Conservation (phyloP, 2,113 vertebrate genomes). For the Semicossyphus pulcher region DNA sequence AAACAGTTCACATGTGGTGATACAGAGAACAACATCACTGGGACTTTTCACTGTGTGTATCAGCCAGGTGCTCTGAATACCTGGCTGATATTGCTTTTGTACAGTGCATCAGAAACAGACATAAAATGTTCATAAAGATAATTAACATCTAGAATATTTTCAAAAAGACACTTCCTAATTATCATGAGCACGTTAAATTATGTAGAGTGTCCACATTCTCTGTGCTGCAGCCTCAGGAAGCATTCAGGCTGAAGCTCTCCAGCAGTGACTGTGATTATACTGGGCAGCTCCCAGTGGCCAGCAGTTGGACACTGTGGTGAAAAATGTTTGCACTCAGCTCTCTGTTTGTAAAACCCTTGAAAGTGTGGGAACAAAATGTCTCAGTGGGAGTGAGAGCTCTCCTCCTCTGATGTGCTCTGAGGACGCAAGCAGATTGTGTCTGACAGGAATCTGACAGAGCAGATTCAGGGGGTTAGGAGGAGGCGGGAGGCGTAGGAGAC, state of each 20-base stretch:
- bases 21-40: too few species aligned
- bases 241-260: conserved; percentile 28
- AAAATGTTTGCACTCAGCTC: not conserved
- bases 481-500: not conserved
- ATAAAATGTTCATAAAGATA: too few species aligned
- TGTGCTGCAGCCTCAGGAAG: conserved; percentile 8
- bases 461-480: conserved; percentile 5
- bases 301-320: conserved; percentile 1
- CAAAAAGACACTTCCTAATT: not conserved
- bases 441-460: conserved; percentile 52
- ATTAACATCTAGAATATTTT: too few species aligned
- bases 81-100: too few species aligned
- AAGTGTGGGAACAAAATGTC: conserved; percentile 15
- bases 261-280: conserved; percentile 52
- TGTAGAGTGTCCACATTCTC: conserved; percentile 6
- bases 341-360: conserved; percentile 19
- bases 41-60: too few species aligned
- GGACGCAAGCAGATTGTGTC: conserved; percentile 41
- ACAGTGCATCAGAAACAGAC: too few species aligned
- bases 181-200: conserved; percentile 11
- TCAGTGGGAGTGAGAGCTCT: conserved; percentile 23
- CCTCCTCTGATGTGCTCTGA: conserved; percentile 28
- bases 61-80: too few species aligned
- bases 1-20: too few species aligned
- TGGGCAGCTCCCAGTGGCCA: conserved; percentile 31